A percentile compares a stretch with the other conserved stretches of the same genome.
These are phyloP conservation scores for Cephus rjabovi DNA, from an alignment of 2,888 invertebrate species.

Conservation along the genomic window DNA sequence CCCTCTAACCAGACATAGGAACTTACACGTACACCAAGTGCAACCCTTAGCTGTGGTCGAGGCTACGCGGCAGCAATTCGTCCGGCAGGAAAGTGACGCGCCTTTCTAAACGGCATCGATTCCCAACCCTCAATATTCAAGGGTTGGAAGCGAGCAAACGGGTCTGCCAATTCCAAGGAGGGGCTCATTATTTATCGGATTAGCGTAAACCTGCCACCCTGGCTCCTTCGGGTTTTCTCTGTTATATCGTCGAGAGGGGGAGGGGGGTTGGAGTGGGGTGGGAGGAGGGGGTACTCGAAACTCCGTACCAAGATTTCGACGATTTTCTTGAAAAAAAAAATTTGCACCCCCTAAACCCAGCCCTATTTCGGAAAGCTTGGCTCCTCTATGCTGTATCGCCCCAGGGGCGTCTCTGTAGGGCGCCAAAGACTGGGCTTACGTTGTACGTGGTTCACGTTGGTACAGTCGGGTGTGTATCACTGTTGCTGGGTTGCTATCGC, in stretches of 20 bases:
- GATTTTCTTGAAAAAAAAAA: not conserved
- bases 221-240: constrained; percentile 7
- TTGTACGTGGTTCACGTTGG: not conserved
- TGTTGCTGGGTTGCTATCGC: not conserved
- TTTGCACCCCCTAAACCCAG: not conserved
- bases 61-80: not conserved
- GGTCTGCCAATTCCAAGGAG: constrained; percentile 18
- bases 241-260: constrained; percentile 14
- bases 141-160: not conserved
- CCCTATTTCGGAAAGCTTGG: not conserved
- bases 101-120: not conserved
- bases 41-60: not conserved
- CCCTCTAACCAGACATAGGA: not conserved
- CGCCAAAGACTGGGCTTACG: not conserved
- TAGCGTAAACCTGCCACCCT: constrained; percentile 22
- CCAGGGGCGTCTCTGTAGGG: not conserved
- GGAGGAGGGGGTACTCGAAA: constrained; percentile 18
- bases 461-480: no score
- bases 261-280: constrained; percentile 21
- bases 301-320: not conserved
- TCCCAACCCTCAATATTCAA: not conserved
- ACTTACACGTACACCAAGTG: not conserved
- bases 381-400: not conserved
- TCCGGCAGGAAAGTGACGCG: not conserved
- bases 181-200: constrained; percentile 35